Evolutionary conservation across 2,797 vertebrate species (phyloP), one percentile per base, ranked within the genome.

Genomic region (Cyprinodon diabolis): DNA sequence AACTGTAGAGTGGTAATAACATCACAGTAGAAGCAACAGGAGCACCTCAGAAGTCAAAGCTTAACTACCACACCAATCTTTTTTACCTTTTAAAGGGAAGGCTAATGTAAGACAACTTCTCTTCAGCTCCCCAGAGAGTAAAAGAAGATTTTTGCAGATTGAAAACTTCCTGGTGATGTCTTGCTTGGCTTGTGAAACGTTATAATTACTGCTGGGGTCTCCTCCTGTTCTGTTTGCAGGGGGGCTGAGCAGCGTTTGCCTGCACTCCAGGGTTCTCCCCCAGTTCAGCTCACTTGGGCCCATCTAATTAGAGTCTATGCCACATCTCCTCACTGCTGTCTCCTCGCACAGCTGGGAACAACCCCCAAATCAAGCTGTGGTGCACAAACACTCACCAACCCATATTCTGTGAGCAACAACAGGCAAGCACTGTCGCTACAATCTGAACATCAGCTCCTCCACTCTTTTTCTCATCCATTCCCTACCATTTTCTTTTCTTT

Each of bases 191-290:
- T 93, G 93, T 94, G 93, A 94, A 95, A 95, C 84, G 92, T 94
- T 94, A 91, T 94, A 95, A 95, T 95, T 95, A 94, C 89, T 91
- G 93, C 90, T 90, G 90, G 92, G 89, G 85, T 92, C 91, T 93
- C 87, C 90, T 91, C 91, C 91, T 79, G 83, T 82, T 91, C 87
- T 88, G 83, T 92, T 92, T 93, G 90, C 88, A 82, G 86, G 88
- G 91, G 88, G 85, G 90, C 84, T 83, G 87, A 83, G 87, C 84
- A 87, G 84, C 86, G 68, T 89, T 92, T 87, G 90, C 89, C 78
- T 56, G 70, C 89, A 69, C 92, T 89, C 91, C 91, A 77, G 92
- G 91, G 90, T 93, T 93, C 92, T 94, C 90, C 88, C 91, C 92
- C 92, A 93, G 91, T 94, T 95, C 93, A 92, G 90, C 87, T 85